Conservation (phyloP, 2,888 invertebrate species). For the Drosophila leonis region DNA sequence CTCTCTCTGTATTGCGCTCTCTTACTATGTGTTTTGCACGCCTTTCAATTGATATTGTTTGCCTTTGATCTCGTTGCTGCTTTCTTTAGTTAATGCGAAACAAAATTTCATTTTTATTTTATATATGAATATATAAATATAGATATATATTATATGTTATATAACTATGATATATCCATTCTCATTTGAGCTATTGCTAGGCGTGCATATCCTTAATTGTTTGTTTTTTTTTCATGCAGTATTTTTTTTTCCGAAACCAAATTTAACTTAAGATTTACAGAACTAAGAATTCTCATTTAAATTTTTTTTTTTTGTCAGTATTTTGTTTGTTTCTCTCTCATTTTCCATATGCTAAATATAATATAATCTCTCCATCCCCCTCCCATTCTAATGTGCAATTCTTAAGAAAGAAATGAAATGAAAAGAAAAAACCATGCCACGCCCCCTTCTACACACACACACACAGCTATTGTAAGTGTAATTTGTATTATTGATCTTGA, state of each 20-base stretch:
- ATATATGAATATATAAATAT: background rate
- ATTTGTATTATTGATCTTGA: conserved; percentile 36
- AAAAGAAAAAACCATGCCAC: conserved; percentile 2
- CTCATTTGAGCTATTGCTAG: background rate
- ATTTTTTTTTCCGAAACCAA: conserved; percentile 32
- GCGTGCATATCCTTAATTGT: background rate
- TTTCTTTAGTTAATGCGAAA: background rate
- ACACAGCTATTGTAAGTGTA: conserved; percentile 6
- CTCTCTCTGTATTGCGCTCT: conserved; percentile 28
- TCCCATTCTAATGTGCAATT: conserved; percentile 48
- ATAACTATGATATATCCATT: too few relatives aligned
- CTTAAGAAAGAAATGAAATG: conserved; percentile 8
- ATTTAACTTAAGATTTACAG: conserved; percentile 26
- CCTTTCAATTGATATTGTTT: conserved; percentile 7
- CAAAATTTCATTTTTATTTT: background rate
- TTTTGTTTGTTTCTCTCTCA: conserved; percentile 21
- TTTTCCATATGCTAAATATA: conserved; percentile 4
- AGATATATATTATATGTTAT: background rate
- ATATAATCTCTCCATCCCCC: conserved; percentile 6
- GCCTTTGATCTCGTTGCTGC: conserved; percentile 26
- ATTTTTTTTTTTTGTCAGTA: conserved; percentile 44
- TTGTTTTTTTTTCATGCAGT: conserved; percentile 16
- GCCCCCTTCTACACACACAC: background rate
- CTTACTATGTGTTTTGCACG: conserved; percentile 23
- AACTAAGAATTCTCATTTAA: conserved; percentile 18